Base-by-base conservation (phyloP, 2,797 vertebrate genomes). In the Protosalanx chinensis region DNA sequence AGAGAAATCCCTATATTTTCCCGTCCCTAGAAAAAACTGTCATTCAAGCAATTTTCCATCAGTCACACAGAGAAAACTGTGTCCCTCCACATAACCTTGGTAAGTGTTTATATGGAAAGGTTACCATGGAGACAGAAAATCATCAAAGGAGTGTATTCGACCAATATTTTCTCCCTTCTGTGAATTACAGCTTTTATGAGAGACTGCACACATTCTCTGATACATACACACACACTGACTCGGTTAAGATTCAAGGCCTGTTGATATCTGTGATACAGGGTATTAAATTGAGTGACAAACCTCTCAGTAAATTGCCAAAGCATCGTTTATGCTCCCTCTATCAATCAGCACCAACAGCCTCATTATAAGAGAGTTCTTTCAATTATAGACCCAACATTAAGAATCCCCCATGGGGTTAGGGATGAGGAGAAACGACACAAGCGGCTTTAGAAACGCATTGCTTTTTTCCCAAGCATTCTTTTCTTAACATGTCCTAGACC, bases 41-140 rank as follows among this genome's bases (percentile, higher is more conserved):
- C 41, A 46, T 46, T 51, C 27, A 71, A 71, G 37, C 49, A 41
- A 23, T 32, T 23, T 49, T 37, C 12, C 67, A 49, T 56, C 27
- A 69, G 27, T 66, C 65, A 70, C 51, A 67, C 69, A 57, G n/a
- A 57, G 27, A 33, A 56, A 67, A 71, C n/a, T 2, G 7, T 13
- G 10, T 46, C 41, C 27, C 51, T 27, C 67, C 51, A 41, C 51
- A 64, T 59, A 66, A 30, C 64, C 68, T 61, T 71, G 67, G 46
- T 64, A 69, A 58, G 70, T 64, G 59, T 59, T 29, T 57, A 46
- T 62, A 6, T 23, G 65, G 66, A 49, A n/a, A 37, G 56, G 78
- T 75, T 79, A 41, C 72, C 71, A 80, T 73, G 68, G 81, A 70
- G 71, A 81, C 66, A 33, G 63, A 5, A 58, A 67, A 67, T 78